phyloP scores from a whole-genome alignment of 2,113 vertebrate genomes.

The Zootoca vivipara region DNA sequence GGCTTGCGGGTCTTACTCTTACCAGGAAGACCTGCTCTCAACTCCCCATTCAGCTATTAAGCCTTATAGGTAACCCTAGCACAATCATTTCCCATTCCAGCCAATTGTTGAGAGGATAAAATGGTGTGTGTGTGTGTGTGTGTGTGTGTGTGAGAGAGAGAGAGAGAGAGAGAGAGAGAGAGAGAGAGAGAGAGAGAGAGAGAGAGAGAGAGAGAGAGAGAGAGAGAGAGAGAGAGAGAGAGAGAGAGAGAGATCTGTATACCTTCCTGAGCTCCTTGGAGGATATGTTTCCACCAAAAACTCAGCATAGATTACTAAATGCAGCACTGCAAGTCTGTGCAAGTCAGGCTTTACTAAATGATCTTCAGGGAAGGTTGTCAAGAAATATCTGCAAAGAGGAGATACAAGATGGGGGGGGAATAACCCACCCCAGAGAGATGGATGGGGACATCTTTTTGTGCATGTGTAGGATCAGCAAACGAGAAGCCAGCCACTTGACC shows the following conservation, averaged over 20 bases:
- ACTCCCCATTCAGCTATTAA: background rate
- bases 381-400: background rate
- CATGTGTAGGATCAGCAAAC: background rate
- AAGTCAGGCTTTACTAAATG: background rate
- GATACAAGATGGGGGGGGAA: accelerated
- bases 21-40: background rate
- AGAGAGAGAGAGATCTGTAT: background rate
- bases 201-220: background rate
- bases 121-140: background rate
- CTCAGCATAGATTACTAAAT: background rate
- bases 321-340: background rate
- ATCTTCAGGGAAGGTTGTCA: background rate
- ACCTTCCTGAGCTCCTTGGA: background rate
- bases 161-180: background rate
- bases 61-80: too few species aligned
- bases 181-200: background rate
- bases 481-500: conserved; percentile 11
- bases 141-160: background rate
- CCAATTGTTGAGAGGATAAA: too few species aligned
- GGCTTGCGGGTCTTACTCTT: background rate
- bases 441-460: background rate
- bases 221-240: background rate
- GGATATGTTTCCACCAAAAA: background rate
- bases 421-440: background rate
- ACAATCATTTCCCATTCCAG: too few species aligned